phyloP scores from a whole-genome alignment of 2,888 invertebrate species.

The Chrysotoxum bicinctum region DNA sequence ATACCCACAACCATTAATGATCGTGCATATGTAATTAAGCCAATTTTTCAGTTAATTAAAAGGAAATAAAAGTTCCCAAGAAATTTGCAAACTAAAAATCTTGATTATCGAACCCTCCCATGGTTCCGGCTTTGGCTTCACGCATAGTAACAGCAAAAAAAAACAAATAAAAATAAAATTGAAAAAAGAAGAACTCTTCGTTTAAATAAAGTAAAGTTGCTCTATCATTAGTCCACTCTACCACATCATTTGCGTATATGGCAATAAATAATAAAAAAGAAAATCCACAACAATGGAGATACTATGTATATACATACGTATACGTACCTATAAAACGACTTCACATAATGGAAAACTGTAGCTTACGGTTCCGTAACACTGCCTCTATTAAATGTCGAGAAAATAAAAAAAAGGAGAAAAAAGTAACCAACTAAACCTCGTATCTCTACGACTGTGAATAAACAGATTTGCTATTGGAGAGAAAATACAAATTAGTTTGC shows the following conservation, averaged over 20 bases:
- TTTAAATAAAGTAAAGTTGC: constrained; percentile 7
- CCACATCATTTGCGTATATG: constrained; percentile 58
- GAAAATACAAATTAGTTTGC: constrained; percentile 60
- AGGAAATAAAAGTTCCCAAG: no score
- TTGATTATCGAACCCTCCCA: no score
- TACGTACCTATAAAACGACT: constrained; percentile 6
- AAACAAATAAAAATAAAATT: not conserved
- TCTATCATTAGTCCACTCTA: constrained; percentile 61
- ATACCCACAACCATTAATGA: no score
- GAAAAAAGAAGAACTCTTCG: not conserved
- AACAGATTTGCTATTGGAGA: constrained; percentile 50
- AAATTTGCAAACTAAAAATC: no score
- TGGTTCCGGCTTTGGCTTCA: not conserved
- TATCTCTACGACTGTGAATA: constrained; percentile 12
- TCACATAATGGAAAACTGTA: constrained; percentile 63
- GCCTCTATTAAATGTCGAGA: constrained; percentile 59
- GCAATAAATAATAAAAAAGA: constrained; percentile 22
- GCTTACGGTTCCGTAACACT: constrained; percentile 72
- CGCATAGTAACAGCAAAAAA: constrained; percentile 27
- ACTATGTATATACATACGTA: not conserved
- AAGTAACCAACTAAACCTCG: not conserved
- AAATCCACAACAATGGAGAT: not conserved
- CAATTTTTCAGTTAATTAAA: no score
- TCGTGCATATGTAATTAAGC: no score
- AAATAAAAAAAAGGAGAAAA: not conserved